Evolutionary conservation across 2,113 vertebrate species (phyloP).

Genomic region (Brachyhypopomus occidentalis): DNA sequence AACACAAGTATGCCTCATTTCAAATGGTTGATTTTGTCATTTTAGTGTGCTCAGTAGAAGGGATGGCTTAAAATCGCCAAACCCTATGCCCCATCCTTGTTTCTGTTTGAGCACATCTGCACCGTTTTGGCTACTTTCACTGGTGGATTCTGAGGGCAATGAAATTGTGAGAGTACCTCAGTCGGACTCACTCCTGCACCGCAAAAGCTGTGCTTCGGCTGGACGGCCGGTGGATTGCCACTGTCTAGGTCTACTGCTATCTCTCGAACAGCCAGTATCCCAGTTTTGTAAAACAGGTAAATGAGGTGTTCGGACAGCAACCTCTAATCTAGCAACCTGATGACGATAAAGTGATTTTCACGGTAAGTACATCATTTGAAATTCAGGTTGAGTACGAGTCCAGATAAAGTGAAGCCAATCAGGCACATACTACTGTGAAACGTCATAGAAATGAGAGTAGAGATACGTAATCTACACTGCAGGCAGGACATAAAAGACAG

Average conservation of each 20-base stretch:
- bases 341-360: background rate
- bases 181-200: background rate
- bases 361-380: conserved; percentile 20
- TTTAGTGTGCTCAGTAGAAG: conserved; percentile 8
- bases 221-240: background rate
- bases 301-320: background rate
- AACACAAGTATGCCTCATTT: conserved; percentile 11
- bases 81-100: background rate
- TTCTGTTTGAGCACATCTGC: background rate
- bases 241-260: background rate
- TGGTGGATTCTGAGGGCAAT: background rate
- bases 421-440: conserved; percentile 51
- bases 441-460: conserved; percentile 31
- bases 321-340: background rate
- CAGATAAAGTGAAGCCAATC: conserved; percentile 64
- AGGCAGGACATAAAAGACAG: conserved; percentile 34
- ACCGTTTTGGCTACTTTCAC: background rate
- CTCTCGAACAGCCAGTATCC: conserved; percentile 11
- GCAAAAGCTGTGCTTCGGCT: too few species aligned
- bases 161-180: background rate
- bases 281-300: conserved; percentile 29
- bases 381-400: conserved; percentile 57
- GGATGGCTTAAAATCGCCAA: conserved; percentile 8
- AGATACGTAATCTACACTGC: conserved; percentile 12
- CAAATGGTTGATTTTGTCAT: background rate